Conservation (phyloP, 2,113 vertebrate species). For the Paedocypris sp. region DNA sequence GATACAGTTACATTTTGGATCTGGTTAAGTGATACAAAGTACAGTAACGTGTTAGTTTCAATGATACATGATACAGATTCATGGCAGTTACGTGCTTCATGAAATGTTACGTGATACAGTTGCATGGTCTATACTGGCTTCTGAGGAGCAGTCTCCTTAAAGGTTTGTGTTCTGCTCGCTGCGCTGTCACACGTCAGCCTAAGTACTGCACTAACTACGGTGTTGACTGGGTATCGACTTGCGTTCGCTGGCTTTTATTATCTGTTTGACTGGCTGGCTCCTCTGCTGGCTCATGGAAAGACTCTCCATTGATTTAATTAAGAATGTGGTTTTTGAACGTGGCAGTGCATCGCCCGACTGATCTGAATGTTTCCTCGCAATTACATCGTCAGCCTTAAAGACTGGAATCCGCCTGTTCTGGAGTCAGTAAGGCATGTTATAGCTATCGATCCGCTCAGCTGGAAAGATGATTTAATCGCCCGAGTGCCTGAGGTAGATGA, state of each 20-base stretch:
- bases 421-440: slow-evolving; percentile 15
- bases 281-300: slow-evolving; percentile 5
- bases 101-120: too few species aligned
- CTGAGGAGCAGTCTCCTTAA: too few species aligned
- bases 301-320: slow-evolving; percentile 20
- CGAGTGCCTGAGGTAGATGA: slow-evolving; percentile 2
- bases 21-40: too few species aligned
- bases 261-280: slow-evolving; percentile 1
- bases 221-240: not conserved
- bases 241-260: slow-evolving; percentile 1
- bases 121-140: too few species aligned
- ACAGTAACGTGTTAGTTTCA: too few species aligned
- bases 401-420: not conserved
- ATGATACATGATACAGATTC: too few species aligned
- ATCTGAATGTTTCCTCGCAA: slow-evolving; percentile 10
- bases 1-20: too few species aligned
- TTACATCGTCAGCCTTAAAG: slow-evolving; percentile 2
- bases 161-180: not conserved
- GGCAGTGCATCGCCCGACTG: not conserved
- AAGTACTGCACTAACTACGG: not conserved
- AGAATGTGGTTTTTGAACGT: slow-evolving; percentile 1
- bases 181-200: not conserved
- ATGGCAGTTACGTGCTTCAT: too few species aligned
- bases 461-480: slow-evolving; percentile 15
- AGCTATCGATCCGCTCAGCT: slow-evolving; percentile 8